Evolutionary conservation across 2,113 vertebrate species (phyloP).

Genomic region (Tetrax tetrax): DNA sequence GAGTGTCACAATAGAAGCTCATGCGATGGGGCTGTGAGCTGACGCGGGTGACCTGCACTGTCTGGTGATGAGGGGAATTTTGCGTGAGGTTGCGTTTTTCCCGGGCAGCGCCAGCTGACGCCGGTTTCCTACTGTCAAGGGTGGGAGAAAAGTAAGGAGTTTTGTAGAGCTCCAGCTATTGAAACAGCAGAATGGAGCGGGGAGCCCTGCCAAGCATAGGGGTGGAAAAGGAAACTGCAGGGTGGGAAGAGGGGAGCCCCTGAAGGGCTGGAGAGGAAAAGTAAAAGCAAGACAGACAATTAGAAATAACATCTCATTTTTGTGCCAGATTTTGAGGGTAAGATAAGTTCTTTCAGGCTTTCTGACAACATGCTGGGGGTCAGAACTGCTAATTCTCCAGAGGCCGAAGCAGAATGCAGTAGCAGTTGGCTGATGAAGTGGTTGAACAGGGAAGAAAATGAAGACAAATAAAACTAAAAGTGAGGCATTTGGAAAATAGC

Average conservation of each 20-base stretch:
- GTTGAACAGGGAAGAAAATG: constrained; percentile 22
- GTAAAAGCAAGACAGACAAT: background rate
- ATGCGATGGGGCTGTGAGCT: fast-evolving
- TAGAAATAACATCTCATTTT: background rate
- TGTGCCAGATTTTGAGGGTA: background rate
- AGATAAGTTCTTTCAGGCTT: background rate
- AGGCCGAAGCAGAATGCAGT: background rate
- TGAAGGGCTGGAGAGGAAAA: background rate
- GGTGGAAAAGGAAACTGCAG: background rate
- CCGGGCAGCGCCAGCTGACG: fast-evolving
- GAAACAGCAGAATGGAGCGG: background rate
- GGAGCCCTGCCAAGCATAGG: constrained; percentile 1
- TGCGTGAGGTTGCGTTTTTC: fast-evolving
- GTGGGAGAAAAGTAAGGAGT: background rate
- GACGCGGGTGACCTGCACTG: fast-evolving
- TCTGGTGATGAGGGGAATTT: fast-evolving
- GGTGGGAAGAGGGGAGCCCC: background rate
- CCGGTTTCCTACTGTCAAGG: fast-evolving
- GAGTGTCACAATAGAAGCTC: fast-evolving
- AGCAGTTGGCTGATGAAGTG: constrained; percentile 46
- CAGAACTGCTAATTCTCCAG: background rate
- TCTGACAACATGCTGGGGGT: constrained; percentile 21
- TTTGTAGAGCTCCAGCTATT: background rate
- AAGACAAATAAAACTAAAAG: constrained; percentile 41
- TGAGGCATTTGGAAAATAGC: constrained; percentile 18